phyloP scores from a whole-genome alignment of 2,797 vertebrate genomes.

The Brotula barbata region DNA sequence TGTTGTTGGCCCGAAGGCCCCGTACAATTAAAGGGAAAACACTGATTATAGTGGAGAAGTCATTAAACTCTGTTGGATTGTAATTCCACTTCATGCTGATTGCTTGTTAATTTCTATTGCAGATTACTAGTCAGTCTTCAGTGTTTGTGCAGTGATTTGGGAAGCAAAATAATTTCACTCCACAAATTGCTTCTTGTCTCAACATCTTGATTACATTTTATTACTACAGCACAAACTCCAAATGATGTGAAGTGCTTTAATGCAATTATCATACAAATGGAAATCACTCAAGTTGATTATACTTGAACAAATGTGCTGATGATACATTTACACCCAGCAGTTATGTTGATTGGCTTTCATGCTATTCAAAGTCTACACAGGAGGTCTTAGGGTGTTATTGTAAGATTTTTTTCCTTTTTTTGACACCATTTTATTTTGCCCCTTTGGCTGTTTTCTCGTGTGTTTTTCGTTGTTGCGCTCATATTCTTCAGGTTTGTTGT shows the following conservation, averaged over 20 bases:
- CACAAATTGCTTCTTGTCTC: neutral
- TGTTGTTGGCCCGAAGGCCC: too few species aligned
- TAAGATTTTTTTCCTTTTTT: neutral
- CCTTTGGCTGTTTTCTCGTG: neutral
- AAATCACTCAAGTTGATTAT: constrained; percentile 24
- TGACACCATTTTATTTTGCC: neutral
- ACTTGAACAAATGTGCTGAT: constrained; percentile 3
- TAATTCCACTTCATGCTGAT: neutral
- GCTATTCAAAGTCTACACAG: neutral
- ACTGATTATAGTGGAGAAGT: too few species aligned
- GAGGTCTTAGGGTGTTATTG: neutral
- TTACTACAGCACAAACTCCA: constrained; percentile 2
- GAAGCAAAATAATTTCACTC: neutral
- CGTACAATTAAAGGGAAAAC: too few species aligned
- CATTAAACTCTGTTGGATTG: too few species aligned
- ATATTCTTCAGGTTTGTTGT: constrained; percentile 3
- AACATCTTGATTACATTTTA: constrained; percentile 7
- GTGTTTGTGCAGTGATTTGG: neutral
- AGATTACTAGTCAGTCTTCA: neutral
- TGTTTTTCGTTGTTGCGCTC: neutral
- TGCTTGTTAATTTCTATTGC: neutral
- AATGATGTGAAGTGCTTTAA: neutral
- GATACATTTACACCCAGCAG: constrained; percentile 10
- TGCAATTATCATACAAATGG: constrained; percentile 11
- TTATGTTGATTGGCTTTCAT: neutral